These are phyloP conservation scores for Eulemur albifrons DNA, from an alignment of 2,797 vertebrate genomes.

Conservation along the genomic window DNA sequence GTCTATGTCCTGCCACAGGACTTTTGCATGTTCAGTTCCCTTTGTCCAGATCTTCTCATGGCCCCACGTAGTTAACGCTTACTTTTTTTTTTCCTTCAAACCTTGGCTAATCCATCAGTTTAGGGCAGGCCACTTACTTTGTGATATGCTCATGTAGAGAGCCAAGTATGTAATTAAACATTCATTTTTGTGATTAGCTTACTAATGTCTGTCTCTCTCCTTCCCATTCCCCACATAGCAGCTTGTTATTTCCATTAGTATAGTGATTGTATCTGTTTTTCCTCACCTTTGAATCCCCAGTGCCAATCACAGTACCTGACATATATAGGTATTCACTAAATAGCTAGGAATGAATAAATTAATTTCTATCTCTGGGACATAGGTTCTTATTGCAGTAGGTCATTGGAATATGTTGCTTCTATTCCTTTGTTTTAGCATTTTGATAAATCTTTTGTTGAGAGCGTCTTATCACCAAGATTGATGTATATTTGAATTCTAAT, in stretches of 20 bases:
- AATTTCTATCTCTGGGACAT: neutral
- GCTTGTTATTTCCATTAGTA: neutral
- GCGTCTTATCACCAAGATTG: neutral
- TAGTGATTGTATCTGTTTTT: neutral
- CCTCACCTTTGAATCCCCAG: neutral
- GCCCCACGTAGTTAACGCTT: neutral
- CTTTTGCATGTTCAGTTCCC: neutral
- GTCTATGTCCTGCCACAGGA: neutral
- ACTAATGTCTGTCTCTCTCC: neutral
- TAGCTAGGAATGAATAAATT: neutral
- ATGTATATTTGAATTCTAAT: neutral
- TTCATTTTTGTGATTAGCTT: conserved; percentile 11
- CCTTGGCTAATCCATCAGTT: neutral
- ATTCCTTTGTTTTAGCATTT: neutral
- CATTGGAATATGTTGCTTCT: neutral
- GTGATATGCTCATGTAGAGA: neutral
- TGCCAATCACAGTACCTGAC: neutral
- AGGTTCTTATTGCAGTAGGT: neutral
- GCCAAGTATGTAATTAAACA: neutral
- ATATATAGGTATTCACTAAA: neutral
- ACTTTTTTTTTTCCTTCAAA: neutral
- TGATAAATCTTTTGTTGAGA: neutral
- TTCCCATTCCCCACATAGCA: neutral
- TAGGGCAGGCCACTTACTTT: neutral
- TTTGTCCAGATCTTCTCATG: neutral